Evolutionary conservation across 1,140 invertebrate genomes (phyloP), one percentile per base, ranked within the genome.

Genomic region (Aradophagus sp.): DNA sequence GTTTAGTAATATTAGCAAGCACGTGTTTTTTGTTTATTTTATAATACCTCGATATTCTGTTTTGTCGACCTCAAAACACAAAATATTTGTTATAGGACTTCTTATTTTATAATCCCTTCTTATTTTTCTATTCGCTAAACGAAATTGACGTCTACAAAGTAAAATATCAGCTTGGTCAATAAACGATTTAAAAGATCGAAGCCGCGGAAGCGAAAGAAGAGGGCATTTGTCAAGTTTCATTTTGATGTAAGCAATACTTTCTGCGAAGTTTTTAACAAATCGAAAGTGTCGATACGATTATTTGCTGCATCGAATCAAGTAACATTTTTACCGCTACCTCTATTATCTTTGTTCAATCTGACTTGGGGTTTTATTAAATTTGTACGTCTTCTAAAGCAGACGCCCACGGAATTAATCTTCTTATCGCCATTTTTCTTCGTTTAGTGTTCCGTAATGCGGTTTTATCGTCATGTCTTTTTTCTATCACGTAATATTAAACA

Each of bases 391-490:
- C 50, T 48, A 38, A 69, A 44, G 50, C 48, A 55, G 50, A 55
- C 56, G 12, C 48, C 56, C 42, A 42, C 48, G 27, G 44, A 69
- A 69, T 69, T 69, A 69, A 67, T 67, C 63, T 67, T 67, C 52
- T 67, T 67, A 67, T 67, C 63, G 63, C 15, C 53, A 67, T 68
- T 68, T 68, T 61, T 61, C 65, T 68, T 68, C 65, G 12, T 68
- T 68, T 68, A 68, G 34, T 48, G 55, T 13, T 48, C 55, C 41
- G 48, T 59, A 61, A 59, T 42, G 39, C 34, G 53, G 41, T 68
- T 59, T 55, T 61, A 55, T 59, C 65, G 42, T 61, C 36, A 67
- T 29, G 27, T 48, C 55, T 48, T 17, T 27, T 20, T 61, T 23
- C 39, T 23, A 5, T 16, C 19, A 15, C 11, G 14, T 15, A 53